Evolutionary conservation across 2,888 invertebrate species (phyloP), one percentile per base, ranked within the genome.

Genomic region (Synergus umbraculus): DNA sequence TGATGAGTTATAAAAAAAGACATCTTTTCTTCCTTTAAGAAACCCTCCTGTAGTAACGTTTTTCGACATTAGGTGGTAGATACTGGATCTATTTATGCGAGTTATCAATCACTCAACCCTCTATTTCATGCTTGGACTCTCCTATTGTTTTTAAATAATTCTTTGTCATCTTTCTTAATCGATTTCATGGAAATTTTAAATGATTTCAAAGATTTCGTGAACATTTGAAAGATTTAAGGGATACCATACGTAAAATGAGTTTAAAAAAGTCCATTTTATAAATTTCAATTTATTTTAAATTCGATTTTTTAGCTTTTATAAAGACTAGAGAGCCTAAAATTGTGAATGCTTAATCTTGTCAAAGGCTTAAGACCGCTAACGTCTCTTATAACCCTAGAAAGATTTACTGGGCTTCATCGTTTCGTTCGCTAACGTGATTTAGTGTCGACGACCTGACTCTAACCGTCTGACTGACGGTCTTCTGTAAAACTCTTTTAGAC

Each of bases 1-100:
- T 87, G 87, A 89, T 87, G 86, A 81, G 79, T 46, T 78, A 76
- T 79, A 78, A 85, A 82, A 83, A 84, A 83, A 83, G 77, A 66
- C 69, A 29, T 64, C 66, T 43, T 96, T 89, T 97, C 97, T 87
- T 96, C 97, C 9, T 96, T 95, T 43, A 2, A 49, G 2, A 22
- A 15, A 0, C 3, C 49, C 29, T 29, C 46, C 22, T 13, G 29
- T 15, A 49, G 44, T 49, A 46, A 49, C 15, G 15, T 29, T 29
- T 46, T 29, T 22, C 49, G 69, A 73, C 54, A 54, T 73, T 54
- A 73, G 69, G 49, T 49, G 29, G 3, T 29, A 73, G 69, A 49
- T 54, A 73, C 37, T 54, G 69, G 49, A 54, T 54, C 49, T 73
- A 13, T 37, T 73, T 73, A n/a, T 37, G n/a, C 8, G 9, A 46